Evolutionary conservation across 2,113 vertebrate species (phyloP), one percentile per base, ranked within the genome.

Genomic region (Siniperca chuatsi): DNA sequence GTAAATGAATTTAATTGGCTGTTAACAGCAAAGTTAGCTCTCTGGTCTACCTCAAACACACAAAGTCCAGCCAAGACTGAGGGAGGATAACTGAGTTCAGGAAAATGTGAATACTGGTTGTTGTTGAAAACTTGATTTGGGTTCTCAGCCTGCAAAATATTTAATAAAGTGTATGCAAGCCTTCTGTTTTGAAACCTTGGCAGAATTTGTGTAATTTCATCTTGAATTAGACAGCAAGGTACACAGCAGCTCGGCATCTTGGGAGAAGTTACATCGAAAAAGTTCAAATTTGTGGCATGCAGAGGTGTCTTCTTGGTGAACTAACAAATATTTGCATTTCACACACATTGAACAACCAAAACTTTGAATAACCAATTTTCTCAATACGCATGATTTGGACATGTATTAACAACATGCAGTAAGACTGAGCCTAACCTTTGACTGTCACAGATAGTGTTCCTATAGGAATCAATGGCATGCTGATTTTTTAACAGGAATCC

Each of bases 1-100:
- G 83, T 60, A 76, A 82, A 65, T 71, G 16, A 23, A 25, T 79
- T 83, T 87, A 76, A 78, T n/a, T 84, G 83, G 44, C 57, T 71
- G 83, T 84, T 86, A 81, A 87, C 73, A 67, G 65, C 23, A 50
- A 68, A 52, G 58, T 66, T 62, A 35, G 75, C 68, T 68, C 83
- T 61, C 29, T 67, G 78, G 54, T 62, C 9, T 57, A 74, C 62
- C 73, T 57, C 55, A 82, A 50, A 73, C 69, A 70, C 58, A 75
- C 40, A 40, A 11, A 40, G 13, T n/a, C 29, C 8, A 0, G 66
- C 69, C 65, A 60, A 25, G 48, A 37, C 20, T 20, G 70, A 84
- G 50, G 83, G 40, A 67, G 73, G n/a, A 74, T 20, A 67, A 50
- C 12, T 46, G 20, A 5, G n/a, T 18, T 78, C 8, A 50, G 82